These are phyloP conservation scores for Campoplex nolae DNA, from an alignment of 2,888 invertebrate genomes.

Conservation along the genomic window DNA sequence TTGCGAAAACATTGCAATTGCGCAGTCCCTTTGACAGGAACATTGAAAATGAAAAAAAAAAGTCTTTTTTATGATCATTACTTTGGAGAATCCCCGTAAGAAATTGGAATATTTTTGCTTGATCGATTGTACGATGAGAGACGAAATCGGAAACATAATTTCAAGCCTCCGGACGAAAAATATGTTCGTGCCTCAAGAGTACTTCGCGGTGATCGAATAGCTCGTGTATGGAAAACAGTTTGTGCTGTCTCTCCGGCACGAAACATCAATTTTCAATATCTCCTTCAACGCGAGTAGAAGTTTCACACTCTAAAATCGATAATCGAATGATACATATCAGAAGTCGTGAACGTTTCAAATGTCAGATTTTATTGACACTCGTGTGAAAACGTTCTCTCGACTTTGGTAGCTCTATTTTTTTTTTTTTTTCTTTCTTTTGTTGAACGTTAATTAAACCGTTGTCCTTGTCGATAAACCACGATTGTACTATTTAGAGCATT, in stretches of 20 bases:
- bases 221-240: neutral
- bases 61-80: too few species aligned
- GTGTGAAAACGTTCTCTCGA: constrained; percentile 11
- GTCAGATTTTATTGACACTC: constrained; percentile 21
- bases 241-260: neutral
- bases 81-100: too few species aligned
- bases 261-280: neutral
- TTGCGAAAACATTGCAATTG: neutral
- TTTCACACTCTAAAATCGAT: constrained; percentile 38
- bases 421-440: neutral
- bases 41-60: too few species aligned
- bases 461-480: neutral
- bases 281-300: neutral
- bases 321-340: constrained; percentile 56
- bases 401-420: neutral
- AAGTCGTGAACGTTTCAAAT: constrained; percentile 28
- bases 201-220: neutral
- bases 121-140: too few species aligned
- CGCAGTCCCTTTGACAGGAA: too few species aligned
- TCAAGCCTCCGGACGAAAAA: too few species aligned
- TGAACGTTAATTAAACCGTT: constrained; percentile 15
- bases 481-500: neutral
- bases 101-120: too few species aligned
- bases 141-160: neutral
- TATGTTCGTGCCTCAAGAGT: too few species aligned